A percentile compares a stretch with the other conserved stretches of the same genome.
Evolutionary conservation across 2,888 invertebrate species (phyloP).

Genomic region (Caenorhabditis parvicauda): DNA sequence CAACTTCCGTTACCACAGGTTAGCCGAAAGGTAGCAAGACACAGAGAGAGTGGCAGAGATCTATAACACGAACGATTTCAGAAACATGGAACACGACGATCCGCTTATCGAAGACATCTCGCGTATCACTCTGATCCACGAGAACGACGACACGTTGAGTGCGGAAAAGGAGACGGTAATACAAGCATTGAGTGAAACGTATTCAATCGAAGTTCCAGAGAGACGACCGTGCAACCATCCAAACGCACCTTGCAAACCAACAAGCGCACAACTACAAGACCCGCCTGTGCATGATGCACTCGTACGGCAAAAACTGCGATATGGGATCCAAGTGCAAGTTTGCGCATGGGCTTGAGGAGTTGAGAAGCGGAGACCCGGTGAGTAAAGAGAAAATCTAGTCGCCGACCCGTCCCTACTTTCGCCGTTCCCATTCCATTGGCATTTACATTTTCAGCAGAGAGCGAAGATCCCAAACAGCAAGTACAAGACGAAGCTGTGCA

Average conservation of each 20-base stretch:
- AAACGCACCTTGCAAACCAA: not conserved
- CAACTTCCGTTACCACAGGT: constrained; percentile 26
- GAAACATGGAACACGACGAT: constrained; percentile 25
- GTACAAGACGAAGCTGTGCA: constrained; percentile 45
- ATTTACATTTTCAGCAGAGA: constrained; percentile 15
- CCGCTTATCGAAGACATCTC: constrained; percentile 20
- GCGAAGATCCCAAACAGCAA: constrained; percentile 32
- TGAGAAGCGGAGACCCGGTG: constrained; percentile 23
- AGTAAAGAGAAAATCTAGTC: too few species aligned
- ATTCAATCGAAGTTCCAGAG: too few species aligned
- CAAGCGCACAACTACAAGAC: constrained; percentile 37
- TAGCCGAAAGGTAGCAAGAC: not conserved
- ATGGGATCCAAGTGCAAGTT: constrained; percentile 38
- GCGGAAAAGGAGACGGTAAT: constrained; percentile 27
- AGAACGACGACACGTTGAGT: constrained; percentile 26
- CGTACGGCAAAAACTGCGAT: constrained; percentile 27
- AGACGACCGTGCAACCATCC: too few species aligned
- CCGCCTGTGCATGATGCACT: constrained; percentile 34
- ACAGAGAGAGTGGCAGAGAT: not conserved
- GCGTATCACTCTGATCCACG: constrained; percentile 15
- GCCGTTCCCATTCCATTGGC: not conserved
- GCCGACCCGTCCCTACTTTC: too few species aligned
- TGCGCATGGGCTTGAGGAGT: constrained; percentile 37
- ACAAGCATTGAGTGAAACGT: too few species aligned
- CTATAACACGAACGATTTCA: too few species aligned